Base-by-base conservation (phyloP, 2,888 invertebrate genomes). In the Carabus problematicus region DNA sequence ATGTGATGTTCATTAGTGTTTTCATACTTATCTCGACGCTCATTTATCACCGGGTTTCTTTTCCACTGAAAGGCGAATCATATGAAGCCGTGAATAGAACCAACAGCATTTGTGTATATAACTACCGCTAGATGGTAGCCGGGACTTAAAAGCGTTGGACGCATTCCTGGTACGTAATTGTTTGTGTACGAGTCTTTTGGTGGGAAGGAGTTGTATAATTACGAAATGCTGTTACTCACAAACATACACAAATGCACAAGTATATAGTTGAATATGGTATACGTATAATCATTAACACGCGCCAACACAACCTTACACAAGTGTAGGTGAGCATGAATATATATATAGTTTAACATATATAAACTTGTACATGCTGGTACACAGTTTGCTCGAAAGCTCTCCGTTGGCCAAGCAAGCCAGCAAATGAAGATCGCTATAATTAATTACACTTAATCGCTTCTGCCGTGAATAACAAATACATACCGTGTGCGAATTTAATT, bases 1-100 rank as follows among this genome's bases (percentile, higher is more conserved):
- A 56, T 64, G 52, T 19, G 62, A 62, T 60, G 67, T 67, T 67
- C 67, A 67, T 67, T 67, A 67, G 67, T 67, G 67, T 67, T 67
- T 67, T 67, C 67, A 67, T 67, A 67, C 67, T 67, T 67, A 67
- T 67, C 67, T 60, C 60, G 42, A 19, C 11, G 18, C 67, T 67
- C 67, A 67, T 67, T 67, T 67, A 67, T 67, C 67, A 67, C 67
- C 54, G 60, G 59, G 16, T 19, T 67, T 67, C 67, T 67, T 67
- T 67, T 55, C 29, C 60, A 67, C 19, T 67, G 67, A 67, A 67
- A 67, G 67, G 60, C 59, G 60, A 67, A 67, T 67, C 67, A 67
- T 60, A 67, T 67, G 60, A 49, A 67, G 67, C 56, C 41, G 19
- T 39, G 56, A 29, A 29, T 40, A 39, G 18, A 56, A 16, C 54